Evolutionary conservation across 2,113 vertebrate species (phyloP).

Genomic region (Cromileptes altivelis): DNA sequence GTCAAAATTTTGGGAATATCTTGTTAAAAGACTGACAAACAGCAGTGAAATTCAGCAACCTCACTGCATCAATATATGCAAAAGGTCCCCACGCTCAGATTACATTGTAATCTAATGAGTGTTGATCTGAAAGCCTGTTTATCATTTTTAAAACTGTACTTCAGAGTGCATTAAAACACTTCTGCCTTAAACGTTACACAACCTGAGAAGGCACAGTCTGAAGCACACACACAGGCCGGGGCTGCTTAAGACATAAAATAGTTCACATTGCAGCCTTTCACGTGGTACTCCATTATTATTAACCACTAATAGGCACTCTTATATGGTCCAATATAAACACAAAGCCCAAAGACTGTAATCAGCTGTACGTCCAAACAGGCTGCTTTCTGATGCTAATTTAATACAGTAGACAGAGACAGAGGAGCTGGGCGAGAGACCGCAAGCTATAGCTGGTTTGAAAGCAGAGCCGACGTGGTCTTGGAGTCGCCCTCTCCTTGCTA

Average conservation of each 20-base stretch:
- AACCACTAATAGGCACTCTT: constrained; percentile 49
- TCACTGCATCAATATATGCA: background rate
- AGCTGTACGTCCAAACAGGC: constrained; percentile 18
- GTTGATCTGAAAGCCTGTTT: background rate
- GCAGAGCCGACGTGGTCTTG: constrained; percentile 24
- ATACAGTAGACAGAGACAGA: constrained; percentile 46
- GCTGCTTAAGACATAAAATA: constrained; percentile 38
- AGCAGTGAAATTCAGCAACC: background rate
- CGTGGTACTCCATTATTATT: constrained; percentile 36
- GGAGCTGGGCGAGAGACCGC: constrained; percentile 37
- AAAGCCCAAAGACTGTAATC: constrained; percentile 47
- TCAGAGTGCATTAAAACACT: constrained; percentile 27
- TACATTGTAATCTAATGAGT: background rate
- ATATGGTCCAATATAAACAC: constrained; percentile 65
- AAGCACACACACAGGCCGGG: background rate
- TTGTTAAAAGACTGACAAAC: background rate
- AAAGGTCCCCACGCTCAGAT: constrained; percentile 12
- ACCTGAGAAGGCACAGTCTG: background rate
- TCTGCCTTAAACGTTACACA: background rate
- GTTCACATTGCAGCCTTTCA: constrained; percentile 42
- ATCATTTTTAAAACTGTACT: constrained; percentile 14
- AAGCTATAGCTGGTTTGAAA: constrained; percentile 49
- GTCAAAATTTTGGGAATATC: background rate
- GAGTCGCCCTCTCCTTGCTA: constrained; percentile 51
- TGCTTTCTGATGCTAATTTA: constrained; percentile 66